Evolutionary conservation across 2,888 invertebrate species (phyloP).

Genomic region (Drosophila siamana): DNA sequence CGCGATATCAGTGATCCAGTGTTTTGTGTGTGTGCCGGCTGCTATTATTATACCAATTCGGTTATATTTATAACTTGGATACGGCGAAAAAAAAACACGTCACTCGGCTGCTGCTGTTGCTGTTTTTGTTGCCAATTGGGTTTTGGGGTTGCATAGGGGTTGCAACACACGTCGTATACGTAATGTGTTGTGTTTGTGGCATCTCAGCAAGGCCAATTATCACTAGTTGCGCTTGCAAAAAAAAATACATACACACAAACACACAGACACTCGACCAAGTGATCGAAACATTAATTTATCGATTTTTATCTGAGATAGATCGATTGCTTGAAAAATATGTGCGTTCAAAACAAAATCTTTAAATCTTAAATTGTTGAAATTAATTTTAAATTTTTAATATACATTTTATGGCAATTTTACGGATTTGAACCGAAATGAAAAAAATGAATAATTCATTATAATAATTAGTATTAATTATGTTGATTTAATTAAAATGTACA

Average conservation of each 20-base stretch:
- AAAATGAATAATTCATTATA: not conserved
- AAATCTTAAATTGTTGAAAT: not conserved
- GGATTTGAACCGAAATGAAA: too few relatives aligned
- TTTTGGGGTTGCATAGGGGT: constrained; percentile 30
- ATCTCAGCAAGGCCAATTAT: constrained; percentile 22
- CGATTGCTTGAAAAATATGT: not conserved
- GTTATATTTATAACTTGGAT: constrained; percentile 63
- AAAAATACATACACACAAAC: too few relatives aligned
- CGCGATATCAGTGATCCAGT: constrained; percentile 39
- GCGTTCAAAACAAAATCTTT: not conserved
- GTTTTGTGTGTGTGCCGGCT: constrained; percentile 18
- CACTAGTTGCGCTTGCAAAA: not conserved
- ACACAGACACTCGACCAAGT: too few relatives aligned
- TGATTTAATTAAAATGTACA: constrained; percentile 1
- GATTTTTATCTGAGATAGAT: constrained; percentile 2
- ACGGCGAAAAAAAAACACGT: constrained; percentile 43
- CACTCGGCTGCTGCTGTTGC: constrained; percentile 33
- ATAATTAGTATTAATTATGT: constrained; percentile 1
- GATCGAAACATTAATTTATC: constrained; percentile 4
- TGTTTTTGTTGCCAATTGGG: constrained; percentile 26
- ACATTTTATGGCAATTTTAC: not conserved
- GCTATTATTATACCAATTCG: constrained; percentile 65
- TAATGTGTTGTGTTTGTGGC: constrained; percentile 9
- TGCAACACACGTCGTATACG: constrained; percentile 34
- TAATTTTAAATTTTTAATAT: not conserved